Conservation (phyloP, 2,888 invertebrate genomes). For the Acronicta leporina region DNA sequence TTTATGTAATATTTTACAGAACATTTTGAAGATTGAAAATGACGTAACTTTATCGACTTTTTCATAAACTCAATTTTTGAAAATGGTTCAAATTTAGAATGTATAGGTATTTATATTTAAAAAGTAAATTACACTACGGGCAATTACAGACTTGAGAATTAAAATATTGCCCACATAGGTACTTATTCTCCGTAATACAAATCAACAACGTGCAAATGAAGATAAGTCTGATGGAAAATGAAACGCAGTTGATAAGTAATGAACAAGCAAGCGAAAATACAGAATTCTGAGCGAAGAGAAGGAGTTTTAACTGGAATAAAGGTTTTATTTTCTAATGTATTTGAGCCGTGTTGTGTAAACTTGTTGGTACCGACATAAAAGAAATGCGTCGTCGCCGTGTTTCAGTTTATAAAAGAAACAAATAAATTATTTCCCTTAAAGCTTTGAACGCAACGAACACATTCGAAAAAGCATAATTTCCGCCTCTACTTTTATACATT, state of each 20-base stretch:
- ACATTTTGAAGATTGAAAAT: too few species aligned
- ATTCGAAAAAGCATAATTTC: slow-evolving; percentile 36
- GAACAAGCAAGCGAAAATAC: slow-evolving; percentile 2
- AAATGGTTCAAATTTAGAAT: too few species aligned
- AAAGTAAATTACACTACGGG: too few species aligned
- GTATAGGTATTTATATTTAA: too few species aligned
- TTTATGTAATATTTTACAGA: background rate
- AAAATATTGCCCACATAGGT: too few species aligned
- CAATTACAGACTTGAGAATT: too few species aligned
- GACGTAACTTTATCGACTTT: too few species aligned
- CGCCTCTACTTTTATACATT: slow-evolving; percentile 32
- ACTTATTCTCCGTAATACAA: background rate
- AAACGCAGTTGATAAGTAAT: slow-evolving; percentile 5
- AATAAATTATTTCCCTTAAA: slow-evolving; percentile 58
- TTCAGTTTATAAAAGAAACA: slow-evolving; percentile 53
- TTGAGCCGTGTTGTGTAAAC: slow-evolving; percentile 33
- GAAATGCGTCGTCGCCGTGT: slow-evolving; percentile 23
- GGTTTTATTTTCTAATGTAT: slow-evolving; percentile 23
- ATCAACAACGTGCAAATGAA: slow-evolving; percentile 2
- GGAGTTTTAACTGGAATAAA: slow-evolving; percentile 14
- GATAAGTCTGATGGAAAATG: slow-evolving; percentile 7
- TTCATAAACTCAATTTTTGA: too few species aligned
- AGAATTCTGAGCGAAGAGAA: slow-evolving; percentile 1
- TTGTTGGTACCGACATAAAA: slow-evolving; percentile 30
- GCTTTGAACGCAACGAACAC: slow-evolving; percentile 55